Base-by-base conservation (phyloP, 2,888 invertebrate species). In the Orthosia gracilis region DNA sequence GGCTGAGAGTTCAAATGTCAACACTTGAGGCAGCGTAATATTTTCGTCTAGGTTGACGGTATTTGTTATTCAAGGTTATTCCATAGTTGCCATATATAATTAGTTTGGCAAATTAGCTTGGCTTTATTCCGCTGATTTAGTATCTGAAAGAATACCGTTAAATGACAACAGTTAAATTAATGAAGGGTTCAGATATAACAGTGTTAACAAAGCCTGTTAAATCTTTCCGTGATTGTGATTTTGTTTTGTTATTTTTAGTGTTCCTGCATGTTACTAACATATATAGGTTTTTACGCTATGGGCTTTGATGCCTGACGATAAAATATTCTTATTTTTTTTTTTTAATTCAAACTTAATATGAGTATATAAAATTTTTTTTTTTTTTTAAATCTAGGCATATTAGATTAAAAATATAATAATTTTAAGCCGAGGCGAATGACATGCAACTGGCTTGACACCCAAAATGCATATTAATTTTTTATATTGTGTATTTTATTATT, bases 1-100 rank as follows among this genome's bases (percentile, higher is more conserved):
- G 78, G 83, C 65, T 78, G n/a, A 76, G 55, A 80, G 86, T 75
- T 85, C 69, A 79, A 79, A 79, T 83, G 80, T 83, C 73, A 76
- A 76, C 74, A 66, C 58, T 59, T 65, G 45, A 63, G 62, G 73
- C 57, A 54, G 73, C 54, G 57, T 54, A 69, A 67, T 71, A 62
- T 68, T 69, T 76, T 69, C 18, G 50, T 59, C 69, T 80, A 50
- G 49, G 26, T 61, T 40, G 13, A 52, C 1, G 47, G 49, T 68
- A 55, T n/a, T 68, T 64, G 61, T 62, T 62, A 40, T 61, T 79
- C 50, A 21, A 71, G 69, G 59, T 64, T 66, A 66, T 59, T 31
- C 31, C 49, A 55, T 50, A 61, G 40, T 55, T 66, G 11, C 45
- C 18, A 52, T 40, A 58, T 55, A 31, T 31, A 31, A 31, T 0